phyloP scores from a whole-genome alignment of 2,113 vertebrate species.

The Anarhynchus alexandrinus region DNA sequence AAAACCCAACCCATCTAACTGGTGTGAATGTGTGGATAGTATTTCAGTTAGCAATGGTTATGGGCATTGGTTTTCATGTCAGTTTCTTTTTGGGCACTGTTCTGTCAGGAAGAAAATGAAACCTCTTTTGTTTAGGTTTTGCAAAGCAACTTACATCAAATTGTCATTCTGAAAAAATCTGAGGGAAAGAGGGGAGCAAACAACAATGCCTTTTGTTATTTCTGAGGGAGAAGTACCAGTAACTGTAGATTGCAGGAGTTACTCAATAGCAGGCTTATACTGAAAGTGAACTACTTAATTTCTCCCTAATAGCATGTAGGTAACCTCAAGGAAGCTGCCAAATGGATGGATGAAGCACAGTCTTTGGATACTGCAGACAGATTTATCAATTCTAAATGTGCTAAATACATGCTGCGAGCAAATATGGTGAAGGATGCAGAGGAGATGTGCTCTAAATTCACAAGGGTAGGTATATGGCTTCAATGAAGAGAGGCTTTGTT shows the following conservation, averaged over 20 bases:
- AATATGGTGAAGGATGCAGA: conserved; percentile 81
- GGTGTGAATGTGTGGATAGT: not conserved
- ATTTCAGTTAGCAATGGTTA: not conserved
- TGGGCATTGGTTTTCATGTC: not conserved
- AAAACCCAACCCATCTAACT: not conserved
- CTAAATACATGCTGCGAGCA: conserved; percentile 79
- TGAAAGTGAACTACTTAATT: not conserved
- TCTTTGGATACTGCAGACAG: conserved; percentile 80
- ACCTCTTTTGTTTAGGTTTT: not conserved
- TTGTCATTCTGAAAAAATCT: not conserved
- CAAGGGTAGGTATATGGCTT: conserved; percentile 64
- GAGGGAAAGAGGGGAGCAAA: not conserved
- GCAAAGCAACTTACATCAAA: not conserved
- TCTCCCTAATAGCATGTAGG: conserved; percentile 73
- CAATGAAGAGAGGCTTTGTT: not conserved
- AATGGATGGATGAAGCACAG: conserved; percentile 83
- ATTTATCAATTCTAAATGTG: conserved; percentile 81
- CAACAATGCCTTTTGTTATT: not conserved
- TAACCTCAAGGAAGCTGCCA: conserved; percentile 78
- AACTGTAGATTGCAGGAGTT: not conserved
- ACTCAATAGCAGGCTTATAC: not conserved
- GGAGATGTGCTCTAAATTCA: conserved; percentile 82
- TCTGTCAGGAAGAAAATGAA: not conserved
- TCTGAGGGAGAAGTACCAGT: not conserved
- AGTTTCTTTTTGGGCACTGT: not conserved